Base-by-base conservation (phyloP, 2,797 vertebrate genomes). In the Cottoperca gobio region DNA sequence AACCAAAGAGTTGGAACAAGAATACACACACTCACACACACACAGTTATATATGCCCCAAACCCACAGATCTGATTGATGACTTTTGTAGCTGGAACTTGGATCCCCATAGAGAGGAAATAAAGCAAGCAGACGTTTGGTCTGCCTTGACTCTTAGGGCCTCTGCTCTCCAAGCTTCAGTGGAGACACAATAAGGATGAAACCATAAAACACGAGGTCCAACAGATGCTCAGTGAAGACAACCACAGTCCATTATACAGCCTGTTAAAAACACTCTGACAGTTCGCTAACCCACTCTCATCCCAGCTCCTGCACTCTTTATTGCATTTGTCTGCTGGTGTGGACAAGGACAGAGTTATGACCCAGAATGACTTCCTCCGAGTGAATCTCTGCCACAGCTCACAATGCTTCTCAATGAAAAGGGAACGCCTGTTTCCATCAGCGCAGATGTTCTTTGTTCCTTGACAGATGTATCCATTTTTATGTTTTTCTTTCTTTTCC, bases 231-330 rank as follows among this genome's bases (percentile, higher is more conserved):
- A 14, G 63, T 68, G 78, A 87, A 73, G 81, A 85, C 83, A 58
- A 81, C 86, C 88, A 74, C 91, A 92, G 90, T 91, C 90, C 89
- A 92, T 93, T 93, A 92, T 66, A 43, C 72, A 81, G 77, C 86
- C 81, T 42, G 86, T 90, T 88, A 89, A 91, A 91, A 86, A 76
- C 76, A 73, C 82, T 78, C 62, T 31, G 63, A 70, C 86, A 61
- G 64, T 81, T 65, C 42, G 42, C 84, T 79, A 74, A 75, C 76
- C 83, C 76, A 39, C 76, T 37, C 73, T 88, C 87, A 86, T 79
- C 74, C 63, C 66, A 6, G 65, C 65, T 72, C 69, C 79, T 64
- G 31, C 63, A 21, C 86, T 78, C 73, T 45, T 55, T 81, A 23
- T 3, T 40, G 49, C 82, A 37, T 81, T 91, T 94, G 90, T 92